These are phyloP conservation scores for Agelaius tricolor DNA, from an alignment of 2,113 vertebrate genomes.

Conservation along the genomic window DNA sequence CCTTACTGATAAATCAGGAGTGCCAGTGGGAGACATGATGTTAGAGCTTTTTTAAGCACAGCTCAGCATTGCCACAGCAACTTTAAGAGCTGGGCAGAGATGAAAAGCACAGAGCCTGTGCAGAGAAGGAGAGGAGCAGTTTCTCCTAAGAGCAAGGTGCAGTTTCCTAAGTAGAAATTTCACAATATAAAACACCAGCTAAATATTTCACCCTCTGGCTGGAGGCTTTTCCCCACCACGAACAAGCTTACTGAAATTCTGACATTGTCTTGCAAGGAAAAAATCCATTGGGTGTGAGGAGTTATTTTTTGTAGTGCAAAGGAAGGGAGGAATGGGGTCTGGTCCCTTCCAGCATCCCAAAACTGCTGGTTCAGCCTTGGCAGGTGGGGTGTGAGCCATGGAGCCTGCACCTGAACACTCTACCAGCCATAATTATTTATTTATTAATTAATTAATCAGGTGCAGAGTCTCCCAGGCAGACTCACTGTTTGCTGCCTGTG, in stretches of 20 bases:
- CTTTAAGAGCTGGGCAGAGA: not conserved
- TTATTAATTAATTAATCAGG: constrained; percentile 55
- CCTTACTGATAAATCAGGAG: not conserved
- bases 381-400: not conserved
- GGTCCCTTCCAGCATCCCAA: not conserved
- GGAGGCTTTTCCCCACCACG: not conserved
- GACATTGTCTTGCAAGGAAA: not conserved
- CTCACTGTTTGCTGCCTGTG: not conserved
- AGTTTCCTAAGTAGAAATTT: not conserved
- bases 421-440: constrained; percentile 48
- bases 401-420: constrained; percentile 24
- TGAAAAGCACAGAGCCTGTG: not conserved
- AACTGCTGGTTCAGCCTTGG: not conserved
- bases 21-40: not conserved
- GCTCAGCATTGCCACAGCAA: not conserved
- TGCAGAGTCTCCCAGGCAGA: not conserved
- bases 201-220: not conserved
- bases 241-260: not conserved
- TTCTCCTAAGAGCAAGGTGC: not conserved
- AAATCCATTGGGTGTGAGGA: not conserved
- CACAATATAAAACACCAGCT: not conserved
- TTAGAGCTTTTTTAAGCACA: not conserved
- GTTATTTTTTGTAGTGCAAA: not conserved
- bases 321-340: not conserved
- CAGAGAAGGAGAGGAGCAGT: not conserved